Evolutionary conservation across 2,888 invertebrate species (phyloP).

Genomic region (Lasius fuliginosus): DNA sequence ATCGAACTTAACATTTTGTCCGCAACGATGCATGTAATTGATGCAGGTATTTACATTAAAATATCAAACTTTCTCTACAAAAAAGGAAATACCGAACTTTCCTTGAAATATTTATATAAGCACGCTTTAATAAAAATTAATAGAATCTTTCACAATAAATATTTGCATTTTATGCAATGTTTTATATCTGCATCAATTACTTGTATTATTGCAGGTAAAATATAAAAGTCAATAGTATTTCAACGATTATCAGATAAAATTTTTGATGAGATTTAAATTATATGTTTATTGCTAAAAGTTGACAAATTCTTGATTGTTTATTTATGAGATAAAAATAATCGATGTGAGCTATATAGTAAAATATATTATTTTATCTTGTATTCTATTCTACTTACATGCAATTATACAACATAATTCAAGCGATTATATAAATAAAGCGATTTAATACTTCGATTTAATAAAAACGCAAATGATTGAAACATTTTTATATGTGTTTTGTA

Average conservation of each 20-base stretch:
- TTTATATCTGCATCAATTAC: background rate
- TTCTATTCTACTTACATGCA: background rate
- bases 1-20: background rate
- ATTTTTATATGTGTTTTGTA: background rate
- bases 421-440: too few relatives aligned
- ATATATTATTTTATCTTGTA: background rate
- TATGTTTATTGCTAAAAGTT: background rate
- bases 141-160: background rate
- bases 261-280: background rate
- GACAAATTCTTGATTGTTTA: background rate
- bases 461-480: background rate
- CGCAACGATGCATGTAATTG: background rate
- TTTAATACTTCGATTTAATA: background rate
- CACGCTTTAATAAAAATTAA: background rate
- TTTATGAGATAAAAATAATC: background rate
- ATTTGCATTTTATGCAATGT: background rate
- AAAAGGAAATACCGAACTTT: background rate
- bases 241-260: background rate
- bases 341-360: background rate
- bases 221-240: background rate
- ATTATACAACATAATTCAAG: background rate
- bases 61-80: background rate
- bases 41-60: slow-evolving; percentile 3
- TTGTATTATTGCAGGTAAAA: background rate
- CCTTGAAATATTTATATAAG: background rate